These are phyloP conservation scores for Synanthedon andrenaeformis DNA, from an alignment of 2,888 invertebrate species.

Conservation along the genomic window DNA sequence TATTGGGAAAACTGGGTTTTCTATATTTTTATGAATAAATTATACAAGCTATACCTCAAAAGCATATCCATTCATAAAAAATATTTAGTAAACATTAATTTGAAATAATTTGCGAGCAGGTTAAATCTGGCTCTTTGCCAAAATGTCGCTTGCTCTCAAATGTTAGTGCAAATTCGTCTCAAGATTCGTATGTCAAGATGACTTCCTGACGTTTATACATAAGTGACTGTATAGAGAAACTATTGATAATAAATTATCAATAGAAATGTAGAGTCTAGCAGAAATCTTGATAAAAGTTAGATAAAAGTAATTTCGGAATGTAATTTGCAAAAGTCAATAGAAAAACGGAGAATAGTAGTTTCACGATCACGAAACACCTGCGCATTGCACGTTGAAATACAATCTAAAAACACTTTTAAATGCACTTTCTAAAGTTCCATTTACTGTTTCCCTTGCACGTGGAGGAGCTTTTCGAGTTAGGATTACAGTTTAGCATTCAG, in stretches of 20 bases:
- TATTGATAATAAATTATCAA: too few relatives aligned
- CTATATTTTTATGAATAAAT: too few relatives aligned
- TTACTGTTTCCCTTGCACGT: conserved; percentile 26
- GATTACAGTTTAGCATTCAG: conserved; percentile 39
- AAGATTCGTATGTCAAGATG: conserved; percentile 21
- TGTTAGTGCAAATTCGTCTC: conserved; percentile 30
- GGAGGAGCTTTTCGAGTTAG: conserved; percentile 25
- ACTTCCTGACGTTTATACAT: conserved; percentile 24
- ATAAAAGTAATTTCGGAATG: conserved; percentile 11
- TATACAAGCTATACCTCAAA: too few relatives aligned
- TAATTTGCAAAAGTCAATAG: conserved; percentile 24
- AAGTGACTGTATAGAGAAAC: too few relatives aligned
- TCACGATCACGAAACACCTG: conserved; percentile 35
- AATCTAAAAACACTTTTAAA: conserved; percentile 39
- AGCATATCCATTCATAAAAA: too few relatives aligned
- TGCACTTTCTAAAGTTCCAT: conserved; percentile 38
- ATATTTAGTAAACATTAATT: too few relatives aligned
- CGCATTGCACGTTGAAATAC: conserved; percentile 16
- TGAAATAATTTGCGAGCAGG: too few relatives aligned
- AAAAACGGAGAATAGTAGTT: conserved; percentile 27
- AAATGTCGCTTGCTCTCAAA: conserved; percentile 41
- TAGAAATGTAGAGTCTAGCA: too few relatives aligned
- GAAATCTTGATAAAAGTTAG: too few relatives aligned
- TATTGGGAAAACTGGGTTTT: too few relatives aligned
- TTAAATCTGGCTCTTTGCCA: conserved; percentile 37